These are phyloP conservation scores for Temnothorax ravouxi DNA, from an alignment of 2,888 invertebrate species.

Conservation along the genomic window DNA sequence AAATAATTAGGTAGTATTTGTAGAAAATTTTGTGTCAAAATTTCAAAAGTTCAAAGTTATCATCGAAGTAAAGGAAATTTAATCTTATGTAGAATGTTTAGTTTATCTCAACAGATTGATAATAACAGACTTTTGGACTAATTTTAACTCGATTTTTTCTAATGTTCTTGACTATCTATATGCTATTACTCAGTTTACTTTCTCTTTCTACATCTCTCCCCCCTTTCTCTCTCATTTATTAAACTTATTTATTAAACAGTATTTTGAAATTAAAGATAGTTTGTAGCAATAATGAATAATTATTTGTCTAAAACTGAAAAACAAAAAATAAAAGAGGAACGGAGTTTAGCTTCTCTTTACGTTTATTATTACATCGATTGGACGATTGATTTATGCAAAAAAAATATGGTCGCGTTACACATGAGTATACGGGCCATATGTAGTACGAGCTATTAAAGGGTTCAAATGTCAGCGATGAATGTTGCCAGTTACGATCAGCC, in stretches of 20 bases:
- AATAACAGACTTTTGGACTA: neutral
- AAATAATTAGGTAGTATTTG: neutral
- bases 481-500: slow-evolving; percentile 40
- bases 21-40: neutral
- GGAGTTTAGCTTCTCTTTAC: neutral
- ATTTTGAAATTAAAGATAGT: neutral
- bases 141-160: neutral
- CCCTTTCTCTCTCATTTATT: too few species aligned
- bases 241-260: neutral
- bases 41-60: neutral
- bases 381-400: neutral
- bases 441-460: neutral
- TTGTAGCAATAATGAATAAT: neutral
- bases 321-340: neutral
- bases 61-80: neutral
- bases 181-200: neutral
- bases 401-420: neutral
- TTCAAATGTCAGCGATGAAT: slow-evolving; percentile 28
- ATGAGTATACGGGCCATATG: neutral
- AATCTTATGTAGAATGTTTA: neutral
- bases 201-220: neutral
- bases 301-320: neutral
- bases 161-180: neutral
- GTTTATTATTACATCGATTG: neutral
- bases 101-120: neutral